phyloP scores from a whole-genome alignment of 2,797 vertebrate genomes.

The Avahi laniger region DNA sequence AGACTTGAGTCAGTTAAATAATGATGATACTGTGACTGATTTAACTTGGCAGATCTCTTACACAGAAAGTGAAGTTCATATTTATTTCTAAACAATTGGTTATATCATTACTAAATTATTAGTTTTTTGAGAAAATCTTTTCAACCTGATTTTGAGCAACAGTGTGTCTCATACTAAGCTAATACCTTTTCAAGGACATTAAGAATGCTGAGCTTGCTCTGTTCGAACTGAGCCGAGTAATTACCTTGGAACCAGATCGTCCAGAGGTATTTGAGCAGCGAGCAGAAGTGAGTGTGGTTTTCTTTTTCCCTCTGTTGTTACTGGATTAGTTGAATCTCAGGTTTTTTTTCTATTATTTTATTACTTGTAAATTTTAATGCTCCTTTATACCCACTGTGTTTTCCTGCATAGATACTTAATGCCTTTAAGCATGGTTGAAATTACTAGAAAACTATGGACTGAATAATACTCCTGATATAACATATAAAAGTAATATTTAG shows the following conservation, averaged over 20 bases:
- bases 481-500: not conserved
- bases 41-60: not conserved
- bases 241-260: constrained; percentile 92
- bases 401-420: not conserved
- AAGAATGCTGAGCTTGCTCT: constrained; percentile 97
- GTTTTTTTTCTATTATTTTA: not conserved
- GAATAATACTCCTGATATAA: not conserved
- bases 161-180: constrained; percentile 69
- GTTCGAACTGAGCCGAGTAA: constrained; percentile 95
- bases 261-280: constrained; percentile 97
- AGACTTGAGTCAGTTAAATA: not conserved
- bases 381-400: not conserved
- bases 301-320: constrained; percentile 52
- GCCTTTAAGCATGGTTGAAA: not conserved
- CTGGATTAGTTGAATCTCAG: not conserved
- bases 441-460: not conserved
- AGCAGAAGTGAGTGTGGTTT: constrained; percentile 91
- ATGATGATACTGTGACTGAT: not conserved
- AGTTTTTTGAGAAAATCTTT: constrained; percentile 65
- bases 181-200: constrained; percentile 90
- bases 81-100: not conserved
- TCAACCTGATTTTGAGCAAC: constrained; percentile 31
- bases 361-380: not conserved
- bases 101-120: not conserved
- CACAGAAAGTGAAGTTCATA: not conserved